phyloP scores from a whole-genome alignment of 1,140 invertebrate species.

The Drosophila lini region DNA sequence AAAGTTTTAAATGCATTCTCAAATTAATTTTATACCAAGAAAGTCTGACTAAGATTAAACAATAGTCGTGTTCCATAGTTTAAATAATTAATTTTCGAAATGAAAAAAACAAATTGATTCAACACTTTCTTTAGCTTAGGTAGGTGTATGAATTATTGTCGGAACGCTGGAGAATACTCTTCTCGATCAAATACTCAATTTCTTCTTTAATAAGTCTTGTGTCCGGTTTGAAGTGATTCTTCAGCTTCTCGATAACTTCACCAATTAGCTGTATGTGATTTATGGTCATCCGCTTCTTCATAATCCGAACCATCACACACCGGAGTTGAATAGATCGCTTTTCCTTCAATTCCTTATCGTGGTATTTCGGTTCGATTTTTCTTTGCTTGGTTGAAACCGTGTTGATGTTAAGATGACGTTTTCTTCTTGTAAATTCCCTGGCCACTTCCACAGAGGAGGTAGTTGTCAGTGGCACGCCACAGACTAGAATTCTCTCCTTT shows the following conservation, averaged over 20 bases:
- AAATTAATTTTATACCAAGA: not conserved
- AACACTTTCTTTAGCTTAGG: not conserved
- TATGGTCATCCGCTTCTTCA: slow-evolving; percentile 7
- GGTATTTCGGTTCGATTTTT: not conserved
- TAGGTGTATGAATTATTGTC: not conserved
- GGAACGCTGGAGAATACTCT: not conserved
- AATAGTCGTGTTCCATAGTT: not conserved
- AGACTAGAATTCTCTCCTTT: not conserved
- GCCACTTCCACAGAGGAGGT: not conserved
- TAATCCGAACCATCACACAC: slow-evolving; percentile 2
- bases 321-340: not conserved
- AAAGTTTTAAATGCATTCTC: not conserved
- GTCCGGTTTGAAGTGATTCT: slow-evolving; percentile 1
- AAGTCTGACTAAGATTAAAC: not conserved
- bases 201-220: not conserved
- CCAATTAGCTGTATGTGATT: not conserved
- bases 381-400: not conserved
- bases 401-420: slow-evolving; percentile 1
- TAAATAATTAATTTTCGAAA: not conserved
- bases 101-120: not conserved
- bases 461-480: not conserved
- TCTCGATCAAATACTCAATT: not conserved
- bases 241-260: not conserved
- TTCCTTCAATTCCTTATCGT: not conserved
- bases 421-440: slow-evolving; percentile 5